These are phyloP conservation scores for Callinectes sapidus DNA, from an alignment of 2,888 invertebrate genomes.

Conservation along the genomic window DNA sequence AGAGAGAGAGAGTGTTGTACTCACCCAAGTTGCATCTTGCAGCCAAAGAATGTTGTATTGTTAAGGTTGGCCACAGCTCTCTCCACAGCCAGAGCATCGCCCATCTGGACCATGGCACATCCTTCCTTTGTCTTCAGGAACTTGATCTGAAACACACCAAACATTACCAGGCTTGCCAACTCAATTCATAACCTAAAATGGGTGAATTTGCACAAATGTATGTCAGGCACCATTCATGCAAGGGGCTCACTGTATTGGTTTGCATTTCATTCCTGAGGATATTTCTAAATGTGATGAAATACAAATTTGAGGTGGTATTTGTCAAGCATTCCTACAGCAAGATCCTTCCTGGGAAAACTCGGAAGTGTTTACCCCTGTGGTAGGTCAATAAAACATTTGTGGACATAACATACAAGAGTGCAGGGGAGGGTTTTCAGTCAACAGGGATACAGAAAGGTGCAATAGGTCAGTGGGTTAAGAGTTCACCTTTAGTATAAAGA, in stretches of 20 bases:
- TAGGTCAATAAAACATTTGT: not conserved
- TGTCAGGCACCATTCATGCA: not conserved
- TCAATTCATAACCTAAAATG: not conserved
- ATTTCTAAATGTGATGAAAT: not conserved
- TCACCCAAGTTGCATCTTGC: slow-evolving; percentile 83
- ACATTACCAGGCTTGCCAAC: not conserved
- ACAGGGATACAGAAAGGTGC: not conserved
- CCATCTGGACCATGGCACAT: slow-evolving; percentile 99
- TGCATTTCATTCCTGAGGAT: not conserved
- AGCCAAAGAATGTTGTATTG: slow-evolving; percentile 89
- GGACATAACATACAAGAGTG: not conserved
- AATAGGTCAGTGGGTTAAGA: not conserved
- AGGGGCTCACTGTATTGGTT: not conserved
- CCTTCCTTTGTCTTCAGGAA: slow-evolving; percentile 99
- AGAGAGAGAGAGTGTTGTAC: not conserved
- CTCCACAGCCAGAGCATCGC: slow-evolving; percentile 94
- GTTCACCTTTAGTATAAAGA: not conserved
- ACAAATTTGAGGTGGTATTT: not conserved
- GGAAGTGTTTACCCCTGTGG: not conserved
- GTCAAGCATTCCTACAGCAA: not conserved
- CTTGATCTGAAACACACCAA: slow-evolving; percentile 81
- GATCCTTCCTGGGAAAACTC: not conserved
- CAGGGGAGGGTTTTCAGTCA: not conserved
- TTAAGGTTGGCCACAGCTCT: slow-evolving; percentile 96
- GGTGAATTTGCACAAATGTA: not conserved